phyloP scores from a whole-genome alignment of 2,888 invertebrate genomes.

The Panopea generosa region DNA sequence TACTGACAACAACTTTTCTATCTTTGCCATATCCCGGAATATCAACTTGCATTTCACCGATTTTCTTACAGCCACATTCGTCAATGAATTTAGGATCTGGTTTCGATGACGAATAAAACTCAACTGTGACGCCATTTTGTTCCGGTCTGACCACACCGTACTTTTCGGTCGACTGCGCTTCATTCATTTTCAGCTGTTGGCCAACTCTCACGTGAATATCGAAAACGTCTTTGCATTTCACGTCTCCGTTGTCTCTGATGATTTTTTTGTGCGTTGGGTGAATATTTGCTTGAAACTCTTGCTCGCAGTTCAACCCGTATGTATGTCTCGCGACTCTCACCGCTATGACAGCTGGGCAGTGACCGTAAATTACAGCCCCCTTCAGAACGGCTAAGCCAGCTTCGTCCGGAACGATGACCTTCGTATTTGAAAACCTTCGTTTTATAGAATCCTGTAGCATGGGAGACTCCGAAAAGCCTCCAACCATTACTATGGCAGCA shows the following conservation, averaged over 20 bases:
- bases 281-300: slow-evolving; percentile 26
- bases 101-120: slow-evolving; percentile 31
- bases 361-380: slow-evolving; percentile 66
- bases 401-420: slow-evolving; percentile 59
- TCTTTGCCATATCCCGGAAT: background rate
- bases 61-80: slow-evolving; percentile 19
- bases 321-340: slow-evolving; percentile 59
- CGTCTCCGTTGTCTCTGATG: slow-evolving; percentile 17
- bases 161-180: slow-evolving; percentile 13
- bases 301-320: slow-evolving; percentile 44
- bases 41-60: slow-evolving; percentile 15
- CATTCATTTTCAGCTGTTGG: slow-evolving; percentile 22
- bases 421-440: slow-evolving; percentile 38
- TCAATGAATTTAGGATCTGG: slow-evolving; percentile 23
- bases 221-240: slow-evolving; percentile 34
- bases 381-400: slow-evolving; percentile 64
- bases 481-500: slow-evolving; percentile 61
- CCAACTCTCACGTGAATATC: slow-evolving; percentile 31
- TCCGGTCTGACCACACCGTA: slow-evolving; percentile 22
- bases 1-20: background rate
- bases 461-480: slow-evolving; percentile 63
- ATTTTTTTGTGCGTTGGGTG: slow-evolving; percentile 46
- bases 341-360: slow-evolving; percentile 44
- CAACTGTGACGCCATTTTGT: slow-evolving; percentile 10
- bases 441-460: slow-evolving; percentile 50